Conservation (phyloP, 2,113 vertebrate species). For the Crotophaga sulcirostris region DNA sequence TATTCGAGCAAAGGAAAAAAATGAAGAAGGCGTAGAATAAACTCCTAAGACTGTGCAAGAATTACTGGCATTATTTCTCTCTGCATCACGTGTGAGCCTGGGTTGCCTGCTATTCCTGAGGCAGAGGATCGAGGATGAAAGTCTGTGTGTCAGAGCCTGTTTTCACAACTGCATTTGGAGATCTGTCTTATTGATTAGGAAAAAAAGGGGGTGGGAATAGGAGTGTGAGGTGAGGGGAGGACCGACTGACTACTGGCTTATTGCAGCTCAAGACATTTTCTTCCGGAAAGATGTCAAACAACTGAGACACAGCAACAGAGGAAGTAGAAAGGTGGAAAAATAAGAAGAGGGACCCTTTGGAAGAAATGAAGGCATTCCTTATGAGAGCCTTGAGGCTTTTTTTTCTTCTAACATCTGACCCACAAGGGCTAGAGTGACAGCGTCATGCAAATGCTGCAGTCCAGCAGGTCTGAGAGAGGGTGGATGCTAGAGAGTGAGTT, state of each 20-base stretch:
- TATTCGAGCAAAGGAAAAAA: conserved; percentile 13
- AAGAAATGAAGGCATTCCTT: conserved; percentile 75
- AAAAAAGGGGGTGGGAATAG: conserved; percentile 66
- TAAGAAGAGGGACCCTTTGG: conserved; percentile 69
- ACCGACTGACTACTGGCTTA: conserved; percentile 68
- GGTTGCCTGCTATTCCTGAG: conserved; percentile 75
- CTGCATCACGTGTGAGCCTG: conserved; percentile 70
- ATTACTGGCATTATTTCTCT: conserved; percentile 72
- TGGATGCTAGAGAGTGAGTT: conserved; percentile 81
- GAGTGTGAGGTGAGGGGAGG: conserved; percentile 70
- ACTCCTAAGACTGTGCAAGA: conserved; percentile 71
- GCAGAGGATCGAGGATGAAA: conserved; percentile 69
- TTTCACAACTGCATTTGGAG: conserved; percentile 77
- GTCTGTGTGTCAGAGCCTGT: conserved; percentile 74
- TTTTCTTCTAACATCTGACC: conserved; percentile 75
- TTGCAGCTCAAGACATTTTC: conserved; percentile 76
- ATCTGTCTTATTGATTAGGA: conserved; percentile 80
- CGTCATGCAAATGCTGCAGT: conserved; percentile 82
- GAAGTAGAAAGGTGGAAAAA: conserved; percentile 80
- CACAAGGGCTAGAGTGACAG: conserved; percentile 79
- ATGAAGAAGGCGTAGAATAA: conserved; percentile 67
- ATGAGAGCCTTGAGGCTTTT: conserved; percentile 56
- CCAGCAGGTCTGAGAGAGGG: conserved; percentile 82
- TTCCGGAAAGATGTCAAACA: conserved; percentile 81
- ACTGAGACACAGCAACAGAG: conserved; percentile 75